Percentiles rank a stretch among this genome's conserved stretches.
phyloP scores from a whole-genome alignment of 2,888 invertebrate genomes.

The Melipona beecheii region DNA sequence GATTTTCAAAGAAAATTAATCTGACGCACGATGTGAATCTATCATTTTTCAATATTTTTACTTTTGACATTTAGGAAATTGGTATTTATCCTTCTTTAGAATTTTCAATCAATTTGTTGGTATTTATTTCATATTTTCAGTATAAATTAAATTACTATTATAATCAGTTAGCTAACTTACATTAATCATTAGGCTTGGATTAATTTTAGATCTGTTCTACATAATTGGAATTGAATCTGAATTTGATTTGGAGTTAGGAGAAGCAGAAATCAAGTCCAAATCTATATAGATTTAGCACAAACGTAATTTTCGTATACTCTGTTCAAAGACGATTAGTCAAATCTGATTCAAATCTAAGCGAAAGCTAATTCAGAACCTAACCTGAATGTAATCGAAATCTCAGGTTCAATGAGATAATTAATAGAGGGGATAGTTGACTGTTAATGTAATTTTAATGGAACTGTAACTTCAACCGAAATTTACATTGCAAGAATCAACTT shows the following conservation, averaged over 20 bases:
- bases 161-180: neutral
- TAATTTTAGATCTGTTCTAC: neutral
- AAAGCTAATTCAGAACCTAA: neutral
- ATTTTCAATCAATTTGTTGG: neutral
- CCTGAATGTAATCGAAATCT: neutral
- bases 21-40: neutral
- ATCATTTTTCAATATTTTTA: neutral
- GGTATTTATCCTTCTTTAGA: neutral
- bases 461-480: too few species aligned
- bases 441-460: too few species aligned
- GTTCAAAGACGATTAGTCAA: neutral
- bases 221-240: neutral
- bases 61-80: neutral
- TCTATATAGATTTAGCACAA: neutral
- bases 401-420: neutral
- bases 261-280: neutral
- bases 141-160: neutral
- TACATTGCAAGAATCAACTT: too few species aligned
- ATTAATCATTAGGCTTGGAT: neutral
- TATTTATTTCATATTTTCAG: neutral
- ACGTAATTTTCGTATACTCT: neutral
- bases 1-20: neutral
- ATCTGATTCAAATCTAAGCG: neutral
- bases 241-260: neutral
- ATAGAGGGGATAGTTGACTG: too few species aligned